Conservation (phyloP, 2,113 vertebrate species). For the Hippocampus mohnikei region DNA sequence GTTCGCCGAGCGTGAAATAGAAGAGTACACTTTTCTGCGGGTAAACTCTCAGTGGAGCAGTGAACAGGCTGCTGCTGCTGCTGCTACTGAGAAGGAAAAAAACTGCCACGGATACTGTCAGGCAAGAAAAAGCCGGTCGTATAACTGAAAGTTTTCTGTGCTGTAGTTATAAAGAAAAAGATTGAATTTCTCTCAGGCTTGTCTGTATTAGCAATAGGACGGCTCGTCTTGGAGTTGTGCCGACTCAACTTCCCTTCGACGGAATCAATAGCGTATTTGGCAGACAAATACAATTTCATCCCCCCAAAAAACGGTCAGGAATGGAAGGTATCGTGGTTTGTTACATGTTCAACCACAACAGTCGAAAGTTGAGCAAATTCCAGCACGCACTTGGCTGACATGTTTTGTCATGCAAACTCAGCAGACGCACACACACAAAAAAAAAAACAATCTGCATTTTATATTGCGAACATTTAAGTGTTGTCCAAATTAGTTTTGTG, state of each 20-base stretch:
- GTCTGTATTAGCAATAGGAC: background rate
- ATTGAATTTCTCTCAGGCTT: background rate
- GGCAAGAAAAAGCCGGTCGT: slow-evolving; percentile 11
- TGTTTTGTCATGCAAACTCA: too few relatives aligned
- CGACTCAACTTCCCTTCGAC: background rate
- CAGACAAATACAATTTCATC: too few relatives aligned
- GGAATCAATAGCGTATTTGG: too few relatives aligned
- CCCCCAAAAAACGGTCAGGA: too few relatives aligned
- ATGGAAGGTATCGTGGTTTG: too few relatives aligned
- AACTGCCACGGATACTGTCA: slow-evolving; percentile 24
- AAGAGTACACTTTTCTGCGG: slow-evolving; percentile 46
- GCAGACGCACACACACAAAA: too few relatives aligned
- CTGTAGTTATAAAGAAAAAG: background rate
- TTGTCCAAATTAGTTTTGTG: too few relatives aligned
- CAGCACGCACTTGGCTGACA: too few relatives aligned
- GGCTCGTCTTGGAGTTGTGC: background rate
- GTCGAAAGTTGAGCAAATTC: too few relatives aligned
- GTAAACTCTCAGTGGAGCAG: slow-evolving; percentile 43
- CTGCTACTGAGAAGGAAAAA: slow-evolving; percentile 24
- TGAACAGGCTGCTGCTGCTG: slow-evolving; percentile 31
- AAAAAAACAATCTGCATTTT: too few relatives aligned
- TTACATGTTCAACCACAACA: too few relatives aligned
- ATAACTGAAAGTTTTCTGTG: background rate
- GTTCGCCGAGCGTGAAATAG: slow-evolving; percentile 53
- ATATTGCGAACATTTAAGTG: too few relatives aligned